Evolutionary conservation across 2,797 vertebrate species (phyloP).

Genomic region (Prunella strophiata): DNA sequence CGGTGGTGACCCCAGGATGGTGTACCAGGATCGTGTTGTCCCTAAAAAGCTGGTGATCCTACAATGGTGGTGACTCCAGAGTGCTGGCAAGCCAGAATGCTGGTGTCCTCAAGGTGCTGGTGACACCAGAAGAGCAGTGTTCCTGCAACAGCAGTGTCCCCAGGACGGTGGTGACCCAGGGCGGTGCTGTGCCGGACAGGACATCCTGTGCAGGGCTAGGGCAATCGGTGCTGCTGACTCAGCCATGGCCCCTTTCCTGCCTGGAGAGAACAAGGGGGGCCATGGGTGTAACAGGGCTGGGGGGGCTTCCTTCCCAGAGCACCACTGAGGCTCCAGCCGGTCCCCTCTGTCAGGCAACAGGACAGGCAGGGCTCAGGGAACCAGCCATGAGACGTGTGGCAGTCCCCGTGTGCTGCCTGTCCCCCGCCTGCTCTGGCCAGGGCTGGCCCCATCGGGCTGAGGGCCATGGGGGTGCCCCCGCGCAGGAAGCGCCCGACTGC

Average conservation of each 20-base stretch:
- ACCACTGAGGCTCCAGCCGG: rapidly evolving
- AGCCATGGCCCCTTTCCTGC: neutral
- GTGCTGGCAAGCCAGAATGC: rapidly evolving
- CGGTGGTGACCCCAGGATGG: too few relatives aligned
- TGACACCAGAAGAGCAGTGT: neutral
- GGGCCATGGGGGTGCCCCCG: neutral
- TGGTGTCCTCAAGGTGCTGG: too few relatives aligned
- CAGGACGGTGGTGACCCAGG: neutral
- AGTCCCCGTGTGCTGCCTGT: neutral
- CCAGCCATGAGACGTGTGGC: neutral
- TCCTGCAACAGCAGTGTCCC: neutral
- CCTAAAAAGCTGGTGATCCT: neutral
- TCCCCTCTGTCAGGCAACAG: neutral
- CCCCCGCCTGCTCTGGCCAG: neutral
- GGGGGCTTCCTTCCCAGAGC: neutral
- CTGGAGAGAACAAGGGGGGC: neutral
- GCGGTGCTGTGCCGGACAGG: neutral
- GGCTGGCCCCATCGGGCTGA: neutral
- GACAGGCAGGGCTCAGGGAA: neutral
- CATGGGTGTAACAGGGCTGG: neutral
- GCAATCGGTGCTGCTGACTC: neutral
- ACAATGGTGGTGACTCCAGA: neutral
- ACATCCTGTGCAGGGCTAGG: neutral
- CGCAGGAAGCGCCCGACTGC: neutral
- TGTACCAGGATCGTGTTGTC: too few relatives aligned